phyloP scores from a whole-genome alignment of 2,113 vertebrate genomes.

The Sturnus vulgaris region DNA sequence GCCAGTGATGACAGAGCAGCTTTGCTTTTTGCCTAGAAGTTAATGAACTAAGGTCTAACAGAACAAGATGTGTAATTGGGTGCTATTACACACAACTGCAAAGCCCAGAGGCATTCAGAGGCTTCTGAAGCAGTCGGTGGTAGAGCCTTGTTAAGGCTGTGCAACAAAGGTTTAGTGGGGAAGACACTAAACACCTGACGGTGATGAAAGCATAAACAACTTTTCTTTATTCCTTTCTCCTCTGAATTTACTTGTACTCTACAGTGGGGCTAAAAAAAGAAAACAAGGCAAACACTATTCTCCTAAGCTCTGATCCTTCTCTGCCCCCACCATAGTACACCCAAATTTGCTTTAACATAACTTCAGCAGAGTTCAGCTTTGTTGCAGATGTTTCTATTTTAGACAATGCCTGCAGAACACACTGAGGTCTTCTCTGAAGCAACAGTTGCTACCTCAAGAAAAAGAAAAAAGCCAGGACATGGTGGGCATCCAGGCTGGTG shows the following conservation, averaged over 20 bases:
- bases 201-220: not conserved
- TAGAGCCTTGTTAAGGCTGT: not conserved
- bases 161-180: not conserved
- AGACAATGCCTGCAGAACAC: not conserved
- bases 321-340: not conserved
- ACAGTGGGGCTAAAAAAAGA: not conserved
- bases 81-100: not conserved
- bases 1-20: not conserved
- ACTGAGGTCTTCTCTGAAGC: not conserved
- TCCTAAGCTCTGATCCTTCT: not conserved
- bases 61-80: not conserved
- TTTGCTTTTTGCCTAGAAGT: not conserved
- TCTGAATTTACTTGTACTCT: not conserved
- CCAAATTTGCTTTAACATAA: not conserved
- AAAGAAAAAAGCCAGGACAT: accelerated
- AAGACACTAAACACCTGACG: not conserved
- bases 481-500: not conserved
- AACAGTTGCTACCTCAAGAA: not conserved
- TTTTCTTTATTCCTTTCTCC: not conserved
- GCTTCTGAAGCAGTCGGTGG: not conserved
- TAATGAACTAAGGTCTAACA: not conserved
- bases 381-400: not conserved
- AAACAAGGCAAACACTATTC: not conserved
- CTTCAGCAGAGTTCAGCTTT: not conserved
- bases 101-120: not conserved